A percentile compares a stretch with the other conserved stretches of the same genome.
These are phyloP conservation scores for Himantopus leucocephalus DNA, from an alignment of 2,113 vertebrate genomes.

Conservation along the genomic window DNA sequence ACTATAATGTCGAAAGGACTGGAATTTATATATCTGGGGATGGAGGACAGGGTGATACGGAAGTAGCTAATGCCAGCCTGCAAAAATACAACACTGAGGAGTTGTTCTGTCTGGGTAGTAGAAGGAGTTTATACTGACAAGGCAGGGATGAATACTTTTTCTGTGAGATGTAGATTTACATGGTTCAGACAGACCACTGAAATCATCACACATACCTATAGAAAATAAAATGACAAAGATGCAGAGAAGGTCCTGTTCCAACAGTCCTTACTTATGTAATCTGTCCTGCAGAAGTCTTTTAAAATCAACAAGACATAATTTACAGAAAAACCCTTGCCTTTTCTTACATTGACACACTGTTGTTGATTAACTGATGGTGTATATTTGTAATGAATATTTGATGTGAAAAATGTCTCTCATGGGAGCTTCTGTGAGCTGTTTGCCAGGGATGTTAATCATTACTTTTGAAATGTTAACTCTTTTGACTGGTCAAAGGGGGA, in stretches of 20 bases:
- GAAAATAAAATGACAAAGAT: not conserved
- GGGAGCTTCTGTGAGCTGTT: not conserved
- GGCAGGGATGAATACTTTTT: not conserved
- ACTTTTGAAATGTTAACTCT: not conserved
- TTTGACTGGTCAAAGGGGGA: not conserved
- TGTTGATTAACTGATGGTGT: not conserved
- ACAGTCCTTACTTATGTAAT: not conserved
- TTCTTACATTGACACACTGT: not conserved
- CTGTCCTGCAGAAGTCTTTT: not conserved
- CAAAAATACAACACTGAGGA: not conserved
- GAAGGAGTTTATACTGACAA: not conserved
- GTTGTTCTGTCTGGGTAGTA: not conserved
- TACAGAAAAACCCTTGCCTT: not conserved
- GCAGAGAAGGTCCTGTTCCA: not conserved
- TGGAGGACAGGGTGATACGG: not conserved
- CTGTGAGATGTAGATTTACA: not conserved
- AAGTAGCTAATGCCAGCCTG: not conserved
- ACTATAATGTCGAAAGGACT: not conserved
- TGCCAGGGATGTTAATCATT: not conserved
- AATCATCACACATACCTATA: not conserved
- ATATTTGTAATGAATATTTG: not conserved
- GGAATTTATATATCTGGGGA: not conserved
- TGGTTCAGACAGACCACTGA: not conserved
- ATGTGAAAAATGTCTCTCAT: not conserved
- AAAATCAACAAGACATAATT: not conserved